Base-by-base conservation (phyloP, 2,113 vertebrate genomes). In the Chascanopsetta lugubris region DNA sequence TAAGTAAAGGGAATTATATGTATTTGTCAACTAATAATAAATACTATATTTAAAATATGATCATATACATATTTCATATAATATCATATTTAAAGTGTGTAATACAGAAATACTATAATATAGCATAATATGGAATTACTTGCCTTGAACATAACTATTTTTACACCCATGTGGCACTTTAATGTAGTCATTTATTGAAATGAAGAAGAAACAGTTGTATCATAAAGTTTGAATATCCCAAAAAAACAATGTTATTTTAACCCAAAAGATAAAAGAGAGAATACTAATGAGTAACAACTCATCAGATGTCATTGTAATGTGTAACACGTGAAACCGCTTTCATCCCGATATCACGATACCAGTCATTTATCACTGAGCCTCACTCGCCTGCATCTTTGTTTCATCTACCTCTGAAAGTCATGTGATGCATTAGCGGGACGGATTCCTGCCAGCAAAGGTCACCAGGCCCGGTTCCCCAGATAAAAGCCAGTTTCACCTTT, bases 401-500 rank as follows among this genome's bases (percentile, higher is more conserved):
- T 58, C 9, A 24, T 26, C 3, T 25, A 10, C 21, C 4, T 5
- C 21, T 29, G 4, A 48, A 29, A 26, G 59, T 67, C 63, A 67
- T 46, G 60, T 34, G 61, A 54, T 49, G 43, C 70, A 45, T 75
- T 21, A 57, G 56, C n/a, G 11, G 47, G 48, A 36, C 54, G 53
- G 48, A 66, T 34, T 48, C 48, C 43, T 62, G 29, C 46, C 36
- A 58, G 74, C 53, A 61, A 63, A 85, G 71, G 69, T 63, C 68
- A 46, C 0, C 25, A 56, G 51, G 56, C 25, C 2, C 60, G 27
- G 56, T 48, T 47, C 57, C 34, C 12, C 51, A 55, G 72, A 81
- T 68, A 71, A 77, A 68, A 67, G 69, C 4, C 57, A 49, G 75
- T 48, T 58, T 74, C 74, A 73, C 54, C 70, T 78, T 68, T 75